phyloP scores from a whole-genome alignment of 37 sponge, comb jelly and placozoan species.

The Crambe crambe region DNA sequence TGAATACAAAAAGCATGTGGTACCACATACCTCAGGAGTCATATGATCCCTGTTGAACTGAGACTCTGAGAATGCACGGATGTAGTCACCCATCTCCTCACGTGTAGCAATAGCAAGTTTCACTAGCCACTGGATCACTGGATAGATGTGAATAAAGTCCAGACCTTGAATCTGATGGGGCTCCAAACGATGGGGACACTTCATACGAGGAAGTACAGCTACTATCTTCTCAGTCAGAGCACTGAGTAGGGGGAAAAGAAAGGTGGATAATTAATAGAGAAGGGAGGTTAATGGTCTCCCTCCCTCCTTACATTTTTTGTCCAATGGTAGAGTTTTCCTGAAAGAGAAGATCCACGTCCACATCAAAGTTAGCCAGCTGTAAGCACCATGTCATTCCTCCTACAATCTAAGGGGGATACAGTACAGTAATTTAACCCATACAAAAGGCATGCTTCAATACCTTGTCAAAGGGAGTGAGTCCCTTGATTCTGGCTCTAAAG shows the following conservation, averaged over 20 bases:
- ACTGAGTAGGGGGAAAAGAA: constrained; percentile 43
- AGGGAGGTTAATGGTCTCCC: not conserved
- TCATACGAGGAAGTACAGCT: constrained; percentile 92
- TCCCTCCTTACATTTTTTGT: constrained; percentile 97
- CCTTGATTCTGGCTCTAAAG: constrained; percentile 96
- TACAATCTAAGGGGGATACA: constrained; percentile 73
- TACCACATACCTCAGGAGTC: constrained; percentile 65
- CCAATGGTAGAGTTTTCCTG: constrained; percentile 99
- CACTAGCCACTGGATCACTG: constrained; percentile 99
- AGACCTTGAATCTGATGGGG: constrained; percentile 99
- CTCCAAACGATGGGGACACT: constrained; percentile 97
- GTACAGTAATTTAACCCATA: no score
- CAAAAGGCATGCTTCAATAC: constrained; percentile 16
- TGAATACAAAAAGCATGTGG: no score
- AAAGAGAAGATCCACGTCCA: constrained; percentile 96
- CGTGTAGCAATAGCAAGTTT: constrained; percentile 93
- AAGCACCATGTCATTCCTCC: constrained; percentile 99
- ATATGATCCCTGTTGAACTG: constrained; percentile 78
- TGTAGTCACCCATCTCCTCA: constrained; percentile 94
- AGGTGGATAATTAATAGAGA: no score
- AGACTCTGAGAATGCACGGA: constrained; percentile 84
- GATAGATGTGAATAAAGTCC: constrained; percentile 97
- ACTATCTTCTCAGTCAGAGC: constrained; percentile 99
- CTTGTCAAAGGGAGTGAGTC: constrained; percentile 97
- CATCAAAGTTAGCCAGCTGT: constrained; percentile 88